Percentiles rank a stretch among this genome's conserved stretches.
These are phyloP conservation scores for Hypolimnas misippus DNA, from an alignment of 2,888 invertebrate species.

Conservation along the genomic window DNA sequence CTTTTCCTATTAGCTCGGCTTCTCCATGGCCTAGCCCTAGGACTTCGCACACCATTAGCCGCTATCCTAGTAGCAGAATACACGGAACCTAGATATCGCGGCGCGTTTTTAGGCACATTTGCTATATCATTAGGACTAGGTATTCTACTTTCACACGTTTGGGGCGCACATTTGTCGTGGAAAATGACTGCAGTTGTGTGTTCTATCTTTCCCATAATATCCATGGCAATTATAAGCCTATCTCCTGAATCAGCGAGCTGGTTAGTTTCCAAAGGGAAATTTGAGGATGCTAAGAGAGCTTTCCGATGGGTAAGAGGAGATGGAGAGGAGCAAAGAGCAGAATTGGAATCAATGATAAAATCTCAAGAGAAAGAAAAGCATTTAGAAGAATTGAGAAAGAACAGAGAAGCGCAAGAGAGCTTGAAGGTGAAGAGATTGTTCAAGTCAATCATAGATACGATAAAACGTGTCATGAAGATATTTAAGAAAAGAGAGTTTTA, in stretches of 20 bases:
- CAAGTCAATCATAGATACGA: constrained; percentile 55
- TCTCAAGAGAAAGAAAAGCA: constrained; percentile 64
- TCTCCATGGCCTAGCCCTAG: constrained; percentile 79
- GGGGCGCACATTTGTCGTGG: constrained; percentile 86
- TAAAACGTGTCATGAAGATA: constrained; percentile 65
- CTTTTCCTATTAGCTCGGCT: constrained; percentile 72
- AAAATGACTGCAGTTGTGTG: constrained; percentile 83
- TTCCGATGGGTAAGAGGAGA: constrained; percentile 85
- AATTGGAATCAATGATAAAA: constrained; percentile 71
- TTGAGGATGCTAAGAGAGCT: constrained; percentile 83
- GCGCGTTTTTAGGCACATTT: constrained; percentile 85
- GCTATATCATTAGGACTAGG: constrained; percentile 86
- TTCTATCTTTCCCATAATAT: constrained; percentile 76
- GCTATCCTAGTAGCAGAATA: constrained; percentile 85
- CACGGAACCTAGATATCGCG: constrained; percentile 85
- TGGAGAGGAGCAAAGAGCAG: constrained; percentile 70
- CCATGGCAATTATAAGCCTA: constrained; percentile 71
- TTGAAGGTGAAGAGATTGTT: constrained; percentile 55
- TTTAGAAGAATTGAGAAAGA: constrained; percentile 53
- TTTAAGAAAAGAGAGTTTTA: constrained; percentile 78
- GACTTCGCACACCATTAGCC: constrained; percentile 80
- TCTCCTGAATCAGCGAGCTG: constrained; percentile 88
- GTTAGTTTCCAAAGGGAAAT: constrained; percentile 85
- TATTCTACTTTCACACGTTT: constrained; percentile 85
- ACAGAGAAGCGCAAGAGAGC: constrained; percentile 48